These are phyloP conservation scores for Phasianus colchicus DNA, from an alignment of 2,113 vertebrate genomes.

Conservation along the genomic window DNA sequence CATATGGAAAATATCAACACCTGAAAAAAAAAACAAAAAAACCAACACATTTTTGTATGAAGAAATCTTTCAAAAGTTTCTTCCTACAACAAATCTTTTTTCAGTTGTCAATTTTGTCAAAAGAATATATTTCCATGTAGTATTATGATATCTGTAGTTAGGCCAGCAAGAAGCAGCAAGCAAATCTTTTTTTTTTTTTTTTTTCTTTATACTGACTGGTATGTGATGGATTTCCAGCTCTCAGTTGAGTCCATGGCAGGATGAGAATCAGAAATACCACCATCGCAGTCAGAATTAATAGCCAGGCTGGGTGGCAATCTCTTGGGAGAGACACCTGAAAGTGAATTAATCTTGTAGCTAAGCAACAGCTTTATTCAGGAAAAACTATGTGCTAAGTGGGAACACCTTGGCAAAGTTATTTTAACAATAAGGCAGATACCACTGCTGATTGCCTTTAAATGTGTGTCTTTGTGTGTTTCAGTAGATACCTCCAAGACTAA, in stretches of 20 bases:
- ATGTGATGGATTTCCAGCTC: accelerated
- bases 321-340: not conserved
- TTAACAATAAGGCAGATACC: not conserved
- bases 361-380: not conserved
- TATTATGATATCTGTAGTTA: not conserved
- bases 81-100: accelerated
- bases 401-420: not conserved
- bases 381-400: not conserved
- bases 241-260: not conserved
- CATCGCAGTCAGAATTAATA: not conserved
- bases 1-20: not conserved
- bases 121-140: not conserved
- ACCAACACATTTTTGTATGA: not conserved
- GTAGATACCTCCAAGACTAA: not conserved
- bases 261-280: not conserved
- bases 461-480: not conserved
- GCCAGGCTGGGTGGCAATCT: not conserved
- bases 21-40: not conserved
- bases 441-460: not conserved
- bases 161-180: not conserved
- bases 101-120: not conserved
- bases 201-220: not conserved
- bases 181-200: not conserved
- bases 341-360: not conserved
- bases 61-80: not conserved